Base-by-base conservation (phyloP, 1,140 invertebrate species). In the Orius laevigatus region DNA sequence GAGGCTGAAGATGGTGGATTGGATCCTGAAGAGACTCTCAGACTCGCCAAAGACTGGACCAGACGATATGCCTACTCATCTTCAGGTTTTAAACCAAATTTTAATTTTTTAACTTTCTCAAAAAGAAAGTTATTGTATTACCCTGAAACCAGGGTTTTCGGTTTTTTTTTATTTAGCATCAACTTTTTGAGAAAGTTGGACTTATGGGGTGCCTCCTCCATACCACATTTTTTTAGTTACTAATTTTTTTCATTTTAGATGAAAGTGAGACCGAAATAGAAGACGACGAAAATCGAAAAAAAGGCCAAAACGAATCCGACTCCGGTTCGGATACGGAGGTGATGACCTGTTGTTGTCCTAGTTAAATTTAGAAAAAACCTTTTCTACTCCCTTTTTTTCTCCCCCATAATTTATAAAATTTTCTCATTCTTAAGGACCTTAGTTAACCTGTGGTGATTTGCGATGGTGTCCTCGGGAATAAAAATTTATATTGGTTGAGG, bases 251-350 rank as follows among this genome's bases (percentile, higher is more conserved):
- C 39, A 46, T 12, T 44, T 55, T 51, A 58, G 75, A 77, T 53
- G 78, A 81, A 53, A 78, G 74, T 59, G 74, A 76, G 43, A 79
- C 78, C 9, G 76, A 78, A 15, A 81, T 78, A 1, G 79, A 82
- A 62, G 79, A 78, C 6, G 79, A 83, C 62, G 78, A 81, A 44
- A 71, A 74, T 11, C 78, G 11, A 75, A 74, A 53, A 68, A 76
- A 60, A 79, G 81, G 40, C 65, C 60, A 12, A 51, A 68, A 10
- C 64, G 69, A 69, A 48, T 75, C 78, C 39, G 78, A 81, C 51
- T 78, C 73, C 10, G 75, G 74, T 56, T 76, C 78, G 10, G 79
- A 83, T 64, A 83, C 79, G 53, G 79, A 83, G 78, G 79, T 83
- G 70, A 69, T 63, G 54, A 12, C 38, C 41, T 46, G 43, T 43